A percentile compares a stretch with the other conserved stretches of the same genome.
Conservation (phyloP, 2,797 vertebrate species). For the Anguilla obscura region DNA sequence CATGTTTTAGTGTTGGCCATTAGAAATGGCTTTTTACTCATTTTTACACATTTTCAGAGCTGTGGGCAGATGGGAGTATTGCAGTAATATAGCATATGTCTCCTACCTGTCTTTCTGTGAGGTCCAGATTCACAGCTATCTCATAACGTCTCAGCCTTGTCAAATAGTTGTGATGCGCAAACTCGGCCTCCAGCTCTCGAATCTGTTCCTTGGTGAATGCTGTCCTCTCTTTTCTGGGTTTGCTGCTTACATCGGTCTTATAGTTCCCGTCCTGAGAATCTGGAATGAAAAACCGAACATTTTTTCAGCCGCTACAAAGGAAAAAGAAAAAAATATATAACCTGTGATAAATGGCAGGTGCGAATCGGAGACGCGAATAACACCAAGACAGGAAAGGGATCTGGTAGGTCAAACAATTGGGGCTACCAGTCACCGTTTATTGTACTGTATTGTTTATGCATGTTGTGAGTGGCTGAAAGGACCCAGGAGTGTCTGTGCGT, state of each 20-base stretch:
- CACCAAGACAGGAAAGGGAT: conserved; percentile 42
- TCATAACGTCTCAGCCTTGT: conserved; percentile 96
- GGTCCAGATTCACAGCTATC: conserved; percentile 98
- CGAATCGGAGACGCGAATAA: conserved; percentile 48
- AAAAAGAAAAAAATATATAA: conserved; percentile 11
- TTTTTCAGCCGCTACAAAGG: conserved; percentile 51
- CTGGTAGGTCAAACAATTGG: conserved; percentile 56
- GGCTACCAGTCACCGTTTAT: conserved; percentile 67
- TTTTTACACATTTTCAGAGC: not conserved
- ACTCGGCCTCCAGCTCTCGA: conserved; percentile 97
- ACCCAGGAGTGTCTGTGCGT: conserved; percentile 48
- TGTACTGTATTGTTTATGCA: conserved; percentile 66
- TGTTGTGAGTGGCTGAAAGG: conserved; percentile 63
- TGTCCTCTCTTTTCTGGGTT: conserved; percentile 97
- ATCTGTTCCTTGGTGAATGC: conserved; percentile 99
- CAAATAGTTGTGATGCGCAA: conserved; percentile 99
- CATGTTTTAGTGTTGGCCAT: not conserved
- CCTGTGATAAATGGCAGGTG: conserved; percentile 63
- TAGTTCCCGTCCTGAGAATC: conserved; percentile 97
- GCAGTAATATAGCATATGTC: not conserved
- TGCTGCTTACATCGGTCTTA: conserved; percentile 95
- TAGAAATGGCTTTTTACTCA: not conserved
- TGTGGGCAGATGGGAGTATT: not conserved
- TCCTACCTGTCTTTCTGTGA: conserved; percentile 97
- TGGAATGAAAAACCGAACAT: conserved; percentile 72